Evolutionary conservation across 2,113 vertebrate genomes (phyloP).

Genomic region (Paramormyrops kingsleyae): DNA sequence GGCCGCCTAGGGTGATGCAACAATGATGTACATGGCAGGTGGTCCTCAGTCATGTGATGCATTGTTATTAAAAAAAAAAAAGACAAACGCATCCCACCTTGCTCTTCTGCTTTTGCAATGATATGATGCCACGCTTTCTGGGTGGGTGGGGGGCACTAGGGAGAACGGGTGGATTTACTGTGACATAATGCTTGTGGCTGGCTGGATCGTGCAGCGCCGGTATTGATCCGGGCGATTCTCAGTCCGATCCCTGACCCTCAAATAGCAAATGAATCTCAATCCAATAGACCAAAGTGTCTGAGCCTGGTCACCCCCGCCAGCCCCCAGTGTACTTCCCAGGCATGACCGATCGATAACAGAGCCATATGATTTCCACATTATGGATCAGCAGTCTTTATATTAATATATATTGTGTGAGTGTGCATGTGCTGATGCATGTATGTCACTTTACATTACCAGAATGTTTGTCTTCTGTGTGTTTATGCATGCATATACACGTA

Average conservation of each 20-base stretch:
- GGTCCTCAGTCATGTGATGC: neutral
- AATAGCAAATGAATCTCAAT: conserved; percentile 99
- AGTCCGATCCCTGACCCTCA: conserved; percentile 91
- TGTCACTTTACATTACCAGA: neutral
- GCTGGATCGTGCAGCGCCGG: conserved; percentile 49
- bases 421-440: conserved; percentile 12
- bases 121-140: neutral
- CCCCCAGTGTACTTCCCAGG: conserved; percentile 36
- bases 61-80: neutral
- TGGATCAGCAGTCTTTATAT: conserved; percentile 79
- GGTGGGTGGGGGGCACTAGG: neutral
- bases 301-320: conserved; percentile 26
- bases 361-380: conserved; percentile 86
- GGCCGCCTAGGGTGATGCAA: neutral
- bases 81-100: neutral
- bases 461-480: neutral
- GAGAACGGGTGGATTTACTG: conserved; percentile 64
- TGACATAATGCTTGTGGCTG: conserved; percentile 76
- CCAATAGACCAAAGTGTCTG: conserved; percentile 85
- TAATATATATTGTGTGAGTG: conserved; percentile 61
- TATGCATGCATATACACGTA: neutral
- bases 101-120: neutral
- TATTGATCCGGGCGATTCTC: conserved; percentile 82
- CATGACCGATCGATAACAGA: conserved; percentile 66
- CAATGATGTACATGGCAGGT: neutral